Evolutionary conservation across 2,888 invertebrate genomes (phyloP).

Genomic region (Hypercompe scribonia): DNA sequence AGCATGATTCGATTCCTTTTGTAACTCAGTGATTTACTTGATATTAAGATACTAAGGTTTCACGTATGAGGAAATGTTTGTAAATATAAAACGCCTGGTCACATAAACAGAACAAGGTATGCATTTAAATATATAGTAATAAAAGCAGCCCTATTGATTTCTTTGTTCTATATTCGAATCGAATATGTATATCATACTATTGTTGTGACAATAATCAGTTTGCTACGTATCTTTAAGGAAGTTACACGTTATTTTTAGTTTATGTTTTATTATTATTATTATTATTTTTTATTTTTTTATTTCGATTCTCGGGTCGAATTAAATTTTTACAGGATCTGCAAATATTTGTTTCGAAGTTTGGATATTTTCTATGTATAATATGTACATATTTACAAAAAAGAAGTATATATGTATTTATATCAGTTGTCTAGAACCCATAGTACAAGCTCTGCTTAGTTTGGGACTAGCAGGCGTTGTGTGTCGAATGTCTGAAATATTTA

Average conservation of each 20-base stretch:
- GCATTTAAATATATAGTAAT: slow-evolving; percentile 24
- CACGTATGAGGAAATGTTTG: slow-evolving; percentile 26
- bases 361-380: too few species aligned
- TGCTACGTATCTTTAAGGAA: background rate
- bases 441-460: too few species aligned
- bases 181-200: background rate
- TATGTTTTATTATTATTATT: too few species aligned
- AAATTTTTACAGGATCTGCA: background rate
- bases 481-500: too few species aligned
- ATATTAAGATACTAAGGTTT: background rate
- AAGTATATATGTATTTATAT: too few species aligned
- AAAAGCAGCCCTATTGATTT: background rate
- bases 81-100: slow-evolving; percentile 16
- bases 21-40: background rate
- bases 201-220: background rate
- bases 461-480: too few species aligned
- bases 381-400: too few species aligned
- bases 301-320: too few species aligned
- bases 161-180: slow-evolving; percentile 1
- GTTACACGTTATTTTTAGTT: background rate
- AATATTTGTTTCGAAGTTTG: too few species aligned
- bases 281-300: too few species aligned
- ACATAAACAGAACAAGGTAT: slow-evolving; percentile 40
- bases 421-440: too few species aligned
- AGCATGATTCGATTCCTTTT: background rate